Evolutionary conservation across 2,113 vertebrate genomes (phyloP).

Genomic region (Antigone vipio): DNA sequence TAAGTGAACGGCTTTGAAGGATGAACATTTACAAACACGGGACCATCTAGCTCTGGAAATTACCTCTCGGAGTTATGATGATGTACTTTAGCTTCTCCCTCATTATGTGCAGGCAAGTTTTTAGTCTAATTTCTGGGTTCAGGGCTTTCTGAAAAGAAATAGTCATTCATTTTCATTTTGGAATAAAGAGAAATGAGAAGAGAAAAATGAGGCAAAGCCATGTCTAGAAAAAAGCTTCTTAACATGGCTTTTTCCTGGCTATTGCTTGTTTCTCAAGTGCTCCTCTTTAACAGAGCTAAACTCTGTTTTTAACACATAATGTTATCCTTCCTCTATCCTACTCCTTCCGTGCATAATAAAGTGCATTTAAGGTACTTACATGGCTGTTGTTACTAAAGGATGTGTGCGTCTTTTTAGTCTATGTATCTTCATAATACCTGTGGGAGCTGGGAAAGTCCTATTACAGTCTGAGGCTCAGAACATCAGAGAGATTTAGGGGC

Average conservation of each 20-base stretch:
- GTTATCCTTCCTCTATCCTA: not conserved
- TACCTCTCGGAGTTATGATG: not conserved
- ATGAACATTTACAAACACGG: not conserved
- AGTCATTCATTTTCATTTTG: not conserved
- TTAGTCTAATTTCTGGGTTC: constrained; percentile 22
- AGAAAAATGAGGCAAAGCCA: not conserved
- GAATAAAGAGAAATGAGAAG: not conserved
- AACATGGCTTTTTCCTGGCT: not conserved
- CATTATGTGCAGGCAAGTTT: not conserved
- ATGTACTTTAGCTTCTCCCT: not conserved
- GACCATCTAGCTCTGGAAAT: constrained; percentile 14
- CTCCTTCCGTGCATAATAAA: not conserved
- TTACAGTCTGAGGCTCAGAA: not conserved
- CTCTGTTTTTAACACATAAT: not conserved
- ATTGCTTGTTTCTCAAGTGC: not conserved
- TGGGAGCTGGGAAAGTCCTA: constrained; percentile 25
- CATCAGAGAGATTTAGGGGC: constrained; percentile 43
- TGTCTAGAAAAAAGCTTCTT: not conserved
- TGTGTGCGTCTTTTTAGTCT: not conserved
- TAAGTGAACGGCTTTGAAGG: not conserved
- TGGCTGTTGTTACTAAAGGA: not conserved
- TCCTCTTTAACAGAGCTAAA: not conserved
- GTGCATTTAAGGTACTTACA: not conserved
- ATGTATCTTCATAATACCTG: constrained; percentile 25
- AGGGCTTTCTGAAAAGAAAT: constrained; percentile 1